Conservation (phyloP, 2,797 vertebrate species). For the Scleropages formosus region DNA sequence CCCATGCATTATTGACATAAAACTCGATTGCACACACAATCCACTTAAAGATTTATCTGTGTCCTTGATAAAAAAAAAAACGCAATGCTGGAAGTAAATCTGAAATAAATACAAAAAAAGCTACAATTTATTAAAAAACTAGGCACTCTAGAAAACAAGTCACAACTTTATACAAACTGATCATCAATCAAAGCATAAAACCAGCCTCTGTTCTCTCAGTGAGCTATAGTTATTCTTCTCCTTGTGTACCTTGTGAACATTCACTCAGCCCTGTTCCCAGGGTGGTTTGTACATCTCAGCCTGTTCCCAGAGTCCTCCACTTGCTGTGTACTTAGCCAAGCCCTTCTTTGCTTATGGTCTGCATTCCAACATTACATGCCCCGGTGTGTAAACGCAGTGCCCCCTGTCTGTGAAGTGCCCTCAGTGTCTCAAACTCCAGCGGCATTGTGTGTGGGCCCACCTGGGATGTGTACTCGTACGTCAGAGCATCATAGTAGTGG, state of each 20-base stretch:
- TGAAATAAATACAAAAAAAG: too few species aligned
- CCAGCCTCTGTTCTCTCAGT: background rate
- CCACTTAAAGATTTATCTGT: too few species aligned
- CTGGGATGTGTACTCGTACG: slow-evolving; percentile 90
- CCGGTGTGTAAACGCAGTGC: slow-evolving; percentile 89
- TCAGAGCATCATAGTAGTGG: slow-evolving; percentile 93
- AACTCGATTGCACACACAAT: too few species aligned
- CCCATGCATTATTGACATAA: too few species aligned
- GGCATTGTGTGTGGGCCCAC: slow-evolving; percentile 95
- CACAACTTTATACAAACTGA: background rate
- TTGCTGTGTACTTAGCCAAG: slow-evolving; percentile 28
- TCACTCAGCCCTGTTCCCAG: slow-evolving; percentile 7
- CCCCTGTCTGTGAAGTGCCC: slow-evolving; percentile 84
- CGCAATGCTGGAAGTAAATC: too few species aligned
- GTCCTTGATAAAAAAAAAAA: too few species aligned
- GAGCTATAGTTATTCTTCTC: background rate
- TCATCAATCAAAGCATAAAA: background rate
- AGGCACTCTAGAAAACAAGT: too few species aligned
- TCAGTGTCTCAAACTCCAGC: slow-evolving; percentile 92
- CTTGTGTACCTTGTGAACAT: background rate
- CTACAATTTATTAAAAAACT: too few species aligned
- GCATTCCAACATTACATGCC: slow-evolving; percentile 63
- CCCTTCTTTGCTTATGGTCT: slow-evolving; percentile 18
- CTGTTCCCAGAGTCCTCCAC: background rate
- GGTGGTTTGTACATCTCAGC: too few species aligned